phyloP scores from a whole-genome alignment of 2,797 vertebrate species.

The Balearica regulorum region DNA sequence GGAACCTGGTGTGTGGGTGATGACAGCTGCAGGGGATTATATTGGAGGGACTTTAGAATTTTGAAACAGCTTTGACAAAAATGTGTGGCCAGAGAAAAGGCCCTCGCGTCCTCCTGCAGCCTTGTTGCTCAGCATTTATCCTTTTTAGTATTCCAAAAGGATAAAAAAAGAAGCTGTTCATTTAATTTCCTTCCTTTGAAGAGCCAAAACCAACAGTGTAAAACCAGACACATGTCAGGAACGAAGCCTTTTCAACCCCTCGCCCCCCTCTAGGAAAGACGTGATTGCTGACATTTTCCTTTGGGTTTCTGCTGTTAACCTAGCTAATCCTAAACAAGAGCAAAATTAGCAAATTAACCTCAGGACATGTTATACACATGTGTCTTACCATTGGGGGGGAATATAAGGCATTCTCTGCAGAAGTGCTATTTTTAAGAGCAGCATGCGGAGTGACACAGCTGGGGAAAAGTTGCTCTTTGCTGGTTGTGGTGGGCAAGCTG shows the following conservation, averaged over 20 bases:
- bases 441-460: neutral
- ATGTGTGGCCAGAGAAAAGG: neutral
- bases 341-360: neutral
- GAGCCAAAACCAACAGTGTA: slow-evolving; percentile 58
- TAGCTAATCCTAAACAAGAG: slow-evolving; percentile 25
- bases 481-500: neutral
- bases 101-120: neutral
- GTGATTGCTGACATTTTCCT: slow-evolving; percentile 40
- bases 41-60: neutral
- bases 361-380: neutral
- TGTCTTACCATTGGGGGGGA: neutral
- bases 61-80: neutral
- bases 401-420: neutral
- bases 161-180: slow-evolving; percentile 44
- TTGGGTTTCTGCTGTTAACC: slow-evolving; percentile 44
- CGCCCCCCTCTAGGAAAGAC: neutral
- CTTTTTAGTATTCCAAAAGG: slow-evolving; percentile 24
- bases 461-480: neutral
- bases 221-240: slow-evolving; percentile 42
- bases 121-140: neutral
- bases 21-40: slow-evolving; percentile 29
- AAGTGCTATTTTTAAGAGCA: neutral
- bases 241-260: neutral
- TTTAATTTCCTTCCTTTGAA: slow-evolving; percentile 48
- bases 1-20: slow-evolving; percentile 3